Conservation (phyloP, 2,797 vertebrate species). For the Hydrocynus forskahlii region DNA sequence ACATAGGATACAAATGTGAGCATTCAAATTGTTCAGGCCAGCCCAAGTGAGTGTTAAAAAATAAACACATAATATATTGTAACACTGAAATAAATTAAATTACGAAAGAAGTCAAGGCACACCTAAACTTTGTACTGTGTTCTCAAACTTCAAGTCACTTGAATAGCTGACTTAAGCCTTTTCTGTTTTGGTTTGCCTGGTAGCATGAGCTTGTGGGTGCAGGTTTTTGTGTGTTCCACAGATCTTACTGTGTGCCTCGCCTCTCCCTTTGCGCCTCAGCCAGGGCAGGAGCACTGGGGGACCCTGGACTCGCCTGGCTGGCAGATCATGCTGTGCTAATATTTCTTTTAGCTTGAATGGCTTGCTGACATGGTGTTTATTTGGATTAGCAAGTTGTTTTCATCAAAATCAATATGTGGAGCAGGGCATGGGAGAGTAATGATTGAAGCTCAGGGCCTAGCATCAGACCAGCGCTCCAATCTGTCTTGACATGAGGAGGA, state of each 20-base stretch:
- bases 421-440: slow-evolving; percentile 52
- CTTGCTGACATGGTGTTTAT: slow-evolving; percentile 85
- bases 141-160: background rate
- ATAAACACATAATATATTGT: background rate
- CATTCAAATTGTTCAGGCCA: too few relatives aligned
- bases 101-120: background rate
- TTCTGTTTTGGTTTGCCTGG: background rate
- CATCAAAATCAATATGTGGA: slow-evolving; percentile 77
- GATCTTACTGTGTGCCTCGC: slow-evolving; percentile 31
- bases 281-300: slow-evolving; percentile 70
- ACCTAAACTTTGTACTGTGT: background rate
- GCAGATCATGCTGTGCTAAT: slow-evolving; percentile 81
- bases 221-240: slow-evolving; percentile 41
- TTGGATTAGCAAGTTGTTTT: slow-evolving; percentile 86
- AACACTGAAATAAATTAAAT: background rate
- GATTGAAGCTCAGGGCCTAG: slow-evolving; percentile 62
- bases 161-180: background rate
- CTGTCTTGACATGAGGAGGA: slow-evolving; percentile 60
- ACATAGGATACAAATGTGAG: too few relatives aligned
- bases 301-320: slow-evolving; percentile 68
- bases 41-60: too few relatives aligned
- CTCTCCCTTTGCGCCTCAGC: slow-evolving; percentile 60
- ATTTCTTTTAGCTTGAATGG: slow-evolving; percentile 81
- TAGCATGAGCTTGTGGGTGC: background rate
- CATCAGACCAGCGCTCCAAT: slow-evolving; percentile 45